phyloP scores from a whole-genome alignment of 2,888 invertebrate species.

The Taenaris catops region DNA sequence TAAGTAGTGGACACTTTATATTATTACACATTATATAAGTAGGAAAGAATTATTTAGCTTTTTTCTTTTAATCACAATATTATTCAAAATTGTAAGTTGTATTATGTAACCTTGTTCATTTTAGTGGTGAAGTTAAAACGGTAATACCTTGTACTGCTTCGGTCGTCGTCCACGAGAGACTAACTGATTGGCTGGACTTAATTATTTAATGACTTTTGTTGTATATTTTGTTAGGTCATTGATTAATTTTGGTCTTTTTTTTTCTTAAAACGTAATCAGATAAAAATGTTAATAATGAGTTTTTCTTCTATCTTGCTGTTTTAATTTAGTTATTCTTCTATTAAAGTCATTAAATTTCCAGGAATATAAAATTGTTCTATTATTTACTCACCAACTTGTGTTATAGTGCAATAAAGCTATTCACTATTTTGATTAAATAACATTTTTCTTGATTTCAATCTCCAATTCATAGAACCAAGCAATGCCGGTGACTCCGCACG shows the following conservation, averaged over 20 bases:
- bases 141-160: conserved; percentile 54
- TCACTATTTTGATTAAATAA: conserved; percentile 13
- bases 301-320: conserved; percentile 78
- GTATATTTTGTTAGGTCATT: conserved; percentile 81
- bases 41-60: conserved; percentile 79
- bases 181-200: conserved; percentile 69
- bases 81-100: conserved; percentile 79
- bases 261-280: conserved; percentile 67
- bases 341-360: conserved; percentile 81
- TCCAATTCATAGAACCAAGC: no score
- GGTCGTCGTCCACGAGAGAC: conserved; percentile 57
- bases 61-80: conserved; percentile 75
- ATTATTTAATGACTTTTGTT: conserved; percentile 80
- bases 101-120: conserved; percentile 72
- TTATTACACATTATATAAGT: conserved; percentile 78
- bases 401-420: conserved; percentile 14
- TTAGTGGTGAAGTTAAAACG: conserved; percentile 63
- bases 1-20: conserved; percentile 80
- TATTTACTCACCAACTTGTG: conserved; percentile 21
- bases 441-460: conserved; percentile 6
- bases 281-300: conserved; percentile 73
- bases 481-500: no score
- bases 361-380: conserved; percentile 38
- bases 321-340: conserved; percentile 80
- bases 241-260: conserved; percentile 76